These are phyloP conservation scores for Ispidina lecontei DNA, from an alignment of 2,797 vertebrate genomes.

Conservation along the genomic window DNA sequence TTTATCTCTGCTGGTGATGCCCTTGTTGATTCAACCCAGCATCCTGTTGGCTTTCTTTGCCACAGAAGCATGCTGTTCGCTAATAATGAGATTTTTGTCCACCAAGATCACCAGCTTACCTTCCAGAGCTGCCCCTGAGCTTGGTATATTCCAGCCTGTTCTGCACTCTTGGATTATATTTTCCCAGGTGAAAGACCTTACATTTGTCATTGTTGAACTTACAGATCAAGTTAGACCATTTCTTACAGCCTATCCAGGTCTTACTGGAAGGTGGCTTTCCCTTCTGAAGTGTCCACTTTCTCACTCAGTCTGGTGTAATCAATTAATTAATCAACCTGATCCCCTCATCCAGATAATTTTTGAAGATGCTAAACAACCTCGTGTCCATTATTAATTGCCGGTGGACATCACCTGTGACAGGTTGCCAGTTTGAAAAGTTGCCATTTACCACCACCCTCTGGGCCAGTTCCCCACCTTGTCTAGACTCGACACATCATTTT, in stretches of 20 bases:
- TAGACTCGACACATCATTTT: accelerated
- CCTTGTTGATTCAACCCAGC: background rate
- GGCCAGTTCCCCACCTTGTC: background rate
- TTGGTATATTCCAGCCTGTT: accelerated
- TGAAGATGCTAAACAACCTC: accelerated
- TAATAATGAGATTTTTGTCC: background rate
- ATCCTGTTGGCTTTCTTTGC: background rate
- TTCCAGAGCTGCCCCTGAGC: background rate
- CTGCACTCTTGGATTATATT: background rate
- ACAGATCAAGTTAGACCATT: background rate
- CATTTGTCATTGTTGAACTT: background rate
- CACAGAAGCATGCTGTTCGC: background rate
- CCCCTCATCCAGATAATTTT: background rate
- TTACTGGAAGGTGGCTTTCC: background rate
- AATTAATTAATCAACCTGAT: background rate
- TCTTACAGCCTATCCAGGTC: background rate
- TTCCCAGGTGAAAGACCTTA: background rate
- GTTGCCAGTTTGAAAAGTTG: background rate
- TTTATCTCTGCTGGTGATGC: background rate
- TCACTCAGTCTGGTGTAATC: background rate
- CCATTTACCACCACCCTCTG: background rate
- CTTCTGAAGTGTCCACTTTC: background rate
- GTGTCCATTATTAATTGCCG: background rate
- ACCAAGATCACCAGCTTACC: background rate
- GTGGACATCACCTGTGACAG: background rate